A percentile compares a stretch with the other conserved stretches of the same genome.
Conservation (phyloP, 2,797 vertebrate species). For the Miichthys miiuy region DNA sequence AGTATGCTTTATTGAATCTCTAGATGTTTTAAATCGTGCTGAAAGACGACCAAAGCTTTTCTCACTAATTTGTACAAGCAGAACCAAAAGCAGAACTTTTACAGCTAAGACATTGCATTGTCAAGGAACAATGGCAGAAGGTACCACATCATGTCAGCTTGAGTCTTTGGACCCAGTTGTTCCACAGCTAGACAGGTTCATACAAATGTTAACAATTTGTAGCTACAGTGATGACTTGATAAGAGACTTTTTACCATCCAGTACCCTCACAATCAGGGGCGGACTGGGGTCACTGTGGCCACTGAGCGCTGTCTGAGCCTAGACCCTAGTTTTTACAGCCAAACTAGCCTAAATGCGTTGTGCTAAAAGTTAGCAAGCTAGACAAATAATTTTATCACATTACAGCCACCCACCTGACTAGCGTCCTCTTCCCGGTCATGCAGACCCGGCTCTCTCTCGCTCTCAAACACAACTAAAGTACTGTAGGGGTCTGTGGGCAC, state of each 20-base stretch:
- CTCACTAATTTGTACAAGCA: not conserved
- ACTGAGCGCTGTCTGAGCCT: too few species aligned
- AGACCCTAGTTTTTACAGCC: too few species aligned
- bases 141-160: not conserved
- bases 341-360: too few species aligned
- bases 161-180: not conserved
- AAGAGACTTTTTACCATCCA: not conserved
- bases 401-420: too few species aligned
- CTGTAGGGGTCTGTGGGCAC: too few species aligned
- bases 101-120: not conserved
- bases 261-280: not conserved
- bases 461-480: too few species aligned
- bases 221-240: not conserved
- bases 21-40: not conserved
- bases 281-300: too few species aligned
- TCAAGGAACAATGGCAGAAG: not conserved
- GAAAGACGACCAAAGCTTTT: constrained; percentile 17
- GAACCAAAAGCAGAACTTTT: constrained; percentile 4
- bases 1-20: not conserved
- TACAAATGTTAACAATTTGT: not conserved
- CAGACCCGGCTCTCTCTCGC: too few species aligned
- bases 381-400: too few species aligned
- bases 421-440: too few species aligned
- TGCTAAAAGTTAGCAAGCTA: too few species aligned
- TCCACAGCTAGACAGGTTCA: not conserved